Evolutionary conservation across 2,113 vertebrate genomes (phyloP).

Genomic region (Lycaon pictus): DNA sequence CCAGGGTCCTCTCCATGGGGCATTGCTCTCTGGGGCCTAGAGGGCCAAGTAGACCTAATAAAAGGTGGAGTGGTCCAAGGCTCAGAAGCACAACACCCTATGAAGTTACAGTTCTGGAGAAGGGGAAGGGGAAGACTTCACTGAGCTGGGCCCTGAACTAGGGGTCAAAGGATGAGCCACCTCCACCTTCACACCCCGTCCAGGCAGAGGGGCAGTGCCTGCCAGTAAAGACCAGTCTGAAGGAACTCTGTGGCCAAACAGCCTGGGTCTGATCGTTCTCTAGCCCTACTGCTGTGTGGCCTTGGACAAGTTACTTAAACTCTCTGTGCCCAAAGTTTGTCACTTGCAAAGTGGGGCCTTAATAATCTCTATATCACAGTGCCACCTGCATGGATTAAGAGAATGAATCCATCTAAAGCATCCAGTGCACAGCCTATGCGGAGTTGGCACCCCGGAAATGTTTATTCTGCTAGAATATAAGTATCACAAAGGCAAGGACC

Average conservation of each 20-base stretch:
- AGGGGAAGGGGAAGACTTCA: background rate
- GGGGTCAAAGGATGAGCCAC: background rate
- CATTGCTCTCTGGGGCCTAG: background rate
- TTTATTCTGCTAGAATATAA: background rate
- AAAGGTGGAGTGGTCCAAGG: background rate
- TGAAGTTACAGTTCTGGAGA: background rate
- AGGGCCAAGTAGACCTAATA: background rate
- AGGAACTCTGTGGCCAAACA: background rate
- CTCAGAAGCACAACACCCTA: background rate
- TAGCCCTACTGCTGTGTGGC: background rate
- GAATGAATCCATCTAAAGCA: accelerated
- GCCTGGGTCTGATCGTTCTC: background rate
- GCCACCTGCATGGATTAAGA: background rate
- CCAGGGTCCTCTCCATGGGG: background rate
- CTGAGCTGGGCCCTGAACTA: background rate
- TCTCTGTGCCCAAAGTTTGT: background rate
- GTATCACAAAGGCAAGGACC: background rate
- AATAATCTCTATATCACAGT: too few relatives aligned
- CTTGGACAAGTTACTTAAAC: background rate
- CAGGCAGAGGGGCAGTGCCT: background rate
- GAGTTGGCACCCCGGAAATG: accelerated
- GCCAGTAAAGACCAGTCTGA: background rate
- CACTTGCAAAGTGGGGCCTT: background rate
- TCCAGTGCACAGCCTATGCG: background rate
- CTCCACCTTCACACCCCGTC: background rate